phyloP scores from a whole-genome alignment of 2,113 vertebrate species.

The Loxodonta africana region DNA sequence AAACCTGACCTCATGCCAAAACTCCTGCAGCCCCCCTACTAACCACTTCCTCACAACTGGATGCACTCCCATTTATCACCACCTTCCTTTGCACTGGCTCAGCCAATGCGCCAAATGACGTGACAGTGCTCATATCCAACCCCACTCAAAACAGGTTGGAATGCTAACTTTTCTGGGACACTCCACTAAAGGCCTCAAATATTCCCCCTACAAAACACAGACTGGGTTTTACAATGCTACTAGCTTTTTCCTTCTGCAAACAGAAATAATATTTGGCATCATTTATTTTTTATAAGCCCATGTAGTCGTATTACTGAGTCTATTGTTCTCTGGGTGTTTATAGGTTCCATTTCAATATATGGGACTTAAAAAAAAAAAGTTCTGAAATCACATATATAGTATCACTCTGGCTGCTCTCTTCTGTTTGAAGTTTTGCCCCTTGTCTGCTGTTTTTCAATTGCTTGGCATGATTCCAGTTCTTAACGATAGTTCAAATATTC shows the following conservation, averaged over 20 bases:
- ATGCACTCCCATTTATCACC: conserved; percentile 56
- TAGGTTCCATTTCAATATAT: conserved; percentile 54
- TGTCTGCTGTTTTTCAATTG: conserved; percentile 65
- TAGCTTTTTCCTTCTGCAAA: conserved; percentile 44
- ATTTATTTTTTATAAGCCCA: conserved; percentile 22
- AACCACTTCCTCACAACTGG: conserved; percentile 68
- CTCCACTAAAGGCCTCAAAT: background rate
- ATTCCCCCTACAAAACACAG: conserved; percentile 9
- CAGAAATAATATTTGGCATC: conserved; percentile 40
- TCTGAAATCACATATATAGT: conserved; percentile 59
- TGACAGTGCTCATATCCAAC: conserved; percentile 9
- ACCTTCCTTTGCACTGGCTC: background rate
- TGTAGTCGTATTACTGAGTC: background rate
- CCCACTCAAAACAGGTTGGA: conserved; percentile 8
- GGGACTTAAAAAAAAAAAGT: background rate
- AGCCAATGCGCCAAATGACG: conserved; percentile 1
- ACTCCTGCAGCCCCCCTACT: conserved; percentile 65
- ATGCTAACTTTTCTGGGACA: conserved; percentile 41
- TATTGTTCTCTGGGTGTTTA: conserved; percentile 64
- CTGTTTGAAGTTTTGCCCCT: conserved; percentile 57
- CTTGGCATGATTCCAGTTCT: conserved; percentile 69
- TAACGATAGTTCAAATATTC: conserved; percentile 77
- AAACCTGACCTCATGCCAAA: conserved; percentile 80
- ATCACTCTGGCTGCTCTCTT: conserved; percentile 52
- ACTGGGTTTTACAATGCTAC: conserved; percentile 21